These are phyloP conservation scores for Nezara viridula DNA, from an alignment of 2,888 invertebrate genomes.

Conservation along the genomic window DNA sequence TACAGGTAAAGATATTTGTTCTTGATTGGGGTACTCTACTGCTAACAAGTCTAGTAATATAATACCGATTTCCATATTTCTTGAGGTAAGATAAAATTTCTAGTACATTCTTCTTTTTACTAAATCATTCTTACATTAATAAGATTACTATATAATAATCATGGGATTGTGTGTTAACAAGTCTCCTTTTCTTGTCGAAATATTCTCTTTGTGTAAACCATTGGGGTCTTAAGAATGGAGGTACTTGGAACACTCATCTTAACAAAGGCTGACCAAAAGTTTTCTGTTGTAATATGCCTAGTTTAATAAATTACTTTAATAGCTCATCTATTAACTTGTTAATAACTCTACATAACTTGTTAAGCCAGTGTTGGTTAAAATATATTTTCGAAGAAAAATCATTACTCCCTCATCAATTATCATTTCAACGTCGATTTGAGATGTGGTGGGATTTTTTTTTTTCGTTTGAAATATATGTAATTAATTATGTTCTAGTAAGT, in stretches of 20 bases:
- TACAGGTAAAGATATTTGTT: background rate
- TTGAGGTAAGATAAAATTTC: background rate
- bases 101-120: background rate
- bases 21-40: background rate
- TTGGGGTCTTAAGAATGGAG: background rate
- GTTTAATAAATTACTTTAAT: background rate
- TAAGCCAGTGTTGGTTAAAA: background rate
- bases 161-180: background rate
- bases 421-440: too few species aligned
- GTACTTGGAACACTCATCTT: background rate
- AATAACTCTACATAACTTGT: too few species aligned
- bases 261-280: slow-evolving; percentile 3
- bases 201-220: slow-evolving; percentile 17
- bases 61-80: background rate
- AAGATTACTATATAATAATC: slow-evolving; percentile 12
- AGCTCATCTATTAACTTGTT: background rate
- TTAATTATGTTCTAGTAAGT: too few species aligned
- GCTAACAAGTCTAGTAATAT: too few species aligned
- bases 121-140: background rate
- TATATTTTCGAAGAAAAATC: background rate
- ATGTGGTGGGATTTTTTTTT: too few species aligned
- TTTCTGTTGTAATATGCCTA: background rate
- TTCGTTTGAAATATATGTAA: too few species aligned
- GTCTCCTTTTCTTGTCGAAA: slow-evolving; percentile 26
- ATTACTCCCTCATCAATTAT: background rate